phyloP scores from a whole-genome alignment of 2,113 vertebrate species.

The Cathartes aura region DNA sequence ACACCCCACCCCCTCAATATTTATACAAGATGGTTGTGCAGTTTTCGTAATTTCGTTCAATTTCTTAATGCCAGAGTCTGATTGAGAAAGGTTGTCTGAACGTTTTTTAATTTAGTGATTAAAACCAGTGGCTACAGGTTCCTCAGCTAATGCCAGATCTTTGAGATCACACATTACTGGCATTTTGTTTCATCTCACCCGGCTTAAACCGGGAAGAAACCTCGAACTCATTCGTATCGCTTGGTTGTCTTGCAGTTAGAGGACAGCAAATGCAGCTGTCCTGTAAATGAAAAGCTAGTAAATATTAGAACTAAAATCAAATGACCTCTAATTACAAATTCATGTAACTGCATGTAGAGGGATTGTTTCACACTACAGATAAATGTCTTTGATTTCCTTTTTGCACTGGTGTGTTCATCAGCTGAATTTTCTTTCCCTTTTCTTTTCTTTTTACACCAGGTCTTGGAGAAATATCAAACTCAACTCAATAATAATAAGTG shows the following conservation, averaged over 20 bases:
- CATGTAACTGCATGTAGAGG: background rate
- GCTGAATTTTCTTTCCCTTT: background rate
- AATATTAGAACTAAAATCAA: background rate
- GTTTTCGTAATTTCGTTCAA: background rate
- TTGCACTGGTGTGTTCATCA: background rate
- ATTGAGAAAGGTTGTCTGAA: background rate
- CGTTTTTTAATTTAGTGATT: background rate
- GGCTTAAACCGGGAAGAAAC: background rate
- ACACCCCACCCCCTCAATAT: accelerated
- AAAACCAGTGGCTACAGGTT: background rate
- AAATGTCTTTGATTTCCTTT: background rate
- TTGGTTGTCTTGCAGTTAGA: background rate
- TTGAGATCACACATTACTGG: background rate
- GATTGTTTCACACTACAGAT: background rate
- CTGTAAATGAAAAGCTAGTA: background rate
- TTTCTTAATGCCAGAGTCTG: background rate
- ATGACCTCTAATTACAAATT: background rate
- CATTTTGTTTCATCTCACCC: background rate
- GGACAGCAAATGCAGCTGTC: background rate
- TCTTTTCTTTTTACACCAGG: background rate
- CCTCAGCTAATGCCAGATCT: background rate
- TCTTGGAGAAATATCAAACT: background rate
- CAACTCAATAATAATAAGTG: no score
- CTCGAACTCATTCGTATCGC: background rate
- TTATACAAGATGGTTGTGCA: background rate